Percentiles rank a stretch among this genome's conserved stretches.
These are phyloP conservation scores for Theristus sp. DNA, from an alignment of 2,888 invertebrate species.

Conservation along the genomic window DNA sequence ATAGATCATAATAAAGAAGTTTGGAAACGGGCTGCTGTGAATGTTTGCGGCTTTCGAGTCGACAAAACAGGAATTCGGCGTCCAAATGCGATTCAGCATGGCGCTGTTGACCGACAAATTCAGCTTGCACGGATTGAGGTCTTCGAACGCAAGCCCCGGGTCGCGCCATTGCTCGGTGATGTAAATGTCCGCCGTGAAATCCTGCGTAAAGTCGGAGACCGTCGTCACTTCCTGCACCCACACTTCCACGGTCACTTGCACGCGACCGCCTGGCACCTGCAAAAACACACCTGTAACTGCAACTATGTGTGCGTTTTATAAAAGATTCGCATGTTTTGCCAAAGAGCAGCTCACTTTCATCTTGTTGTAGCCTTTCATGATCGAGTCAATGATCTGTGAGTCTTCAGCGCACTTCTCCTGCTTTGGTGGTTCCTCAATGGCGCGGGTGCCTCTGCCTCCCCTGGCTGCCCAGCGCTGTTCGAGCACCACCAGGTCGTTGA, in stretches of 20 bases:
- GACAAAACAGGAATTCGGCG: slow-evolving; percentile 25
- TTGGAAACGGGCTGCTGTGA: slow-evolving; percentile 25
- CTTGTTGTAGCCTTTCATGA: background rate
- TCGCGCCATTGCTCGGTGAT: slow-evolving; percentile 28
- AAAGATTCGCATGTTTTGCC: too few relatives aligned
- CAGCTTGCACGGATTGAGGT: slow-evolving; percentile 25
- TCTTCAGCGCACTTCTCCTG: slow-evolving; percentile 1
- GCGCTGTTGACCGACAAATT: slow-evolving; percentile 25
- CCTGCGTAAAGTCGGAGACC: slow-evolving; percentile 9
- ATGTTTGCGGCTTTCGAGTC: slow-evolving; percentile 28
- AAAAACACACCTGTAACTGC: too few relatives aligned
- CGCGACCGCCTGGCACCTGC: slow-evolving; percentile 2
- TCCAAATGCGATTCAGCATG: slow-evolving; percentile 17
- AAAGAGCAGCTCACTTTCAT: background rate
- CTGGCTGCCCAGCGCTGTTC: too few relatives aligned
- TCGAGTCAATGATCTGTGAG: background rate
- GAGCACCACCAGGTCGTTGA: too few relatives aligned
- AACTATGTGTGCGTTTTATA: too few relatives aligned
- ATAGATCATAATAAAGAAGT: slow-evolving; percentile 27
- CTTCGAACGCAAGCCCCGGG: slow-evolving; percentile 20
- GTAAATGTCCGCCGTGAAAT: slow-evolving; percentile 20
- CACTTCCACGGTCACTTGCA: slow-evolving; percentile 7
- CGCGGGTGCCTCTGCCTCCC: too few relatives aligned
- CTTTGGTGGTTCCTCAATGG: too few relatives aligned
- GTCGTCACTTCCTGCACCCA: slow-evolving; percentile 10